Conservation (phyloP, 2,113 vertebrate species). For the Leptodactylus fuscus region DNA sequence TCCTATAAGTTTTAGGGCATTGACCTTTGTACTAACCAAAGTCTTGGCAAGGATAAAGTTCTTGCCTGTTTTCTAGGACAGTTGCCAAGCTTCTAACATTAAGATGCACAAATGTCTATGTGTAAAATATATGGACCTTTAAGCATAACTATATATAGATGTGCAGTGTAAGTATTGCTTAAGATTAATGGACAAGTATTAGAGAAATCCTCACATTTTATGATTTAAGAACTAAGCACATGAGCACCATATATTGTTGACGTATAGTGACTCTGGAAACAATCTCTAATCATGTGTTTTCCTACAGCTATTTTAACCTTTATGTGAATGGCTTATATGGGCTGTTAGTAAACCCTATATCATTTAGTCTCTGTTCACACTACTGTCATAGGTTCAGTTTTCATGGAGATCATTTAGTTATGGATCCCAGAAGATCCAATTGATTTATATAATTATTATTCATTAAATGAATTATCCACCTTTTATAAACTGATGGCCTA, state of each 20-base stretch:
- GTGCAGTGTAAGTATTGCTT: conserved; percentile 6
- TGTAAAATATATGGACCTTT: conserved; percentile 42
- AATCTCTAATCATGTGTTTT: conserved; percentile 57
- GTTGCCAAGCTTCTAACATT: conserved; percentile 27
- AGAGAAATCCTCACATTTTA: conserved; percentile 23
- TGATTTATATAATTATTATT: too few species aligned
- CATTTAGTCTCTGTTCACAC: neutral
- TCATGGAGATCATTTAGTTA: neutral
- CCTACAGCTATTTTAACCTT: conserved; percentile 27
- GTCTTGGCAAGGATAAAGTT: conserved; percentile 52
- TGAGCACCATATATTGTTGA: neutral
- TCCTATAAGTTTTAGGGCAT: neutral
- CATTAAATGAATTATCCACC: too few species aligned
- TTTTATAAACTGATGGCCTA: too few species aligned
- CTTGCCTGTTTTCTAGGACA: conserved; percentile 44
- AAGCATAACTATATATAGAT: conserved; percentile 50
- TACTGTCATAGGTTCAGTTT: neutral
- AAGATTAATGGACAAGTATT: conserved; percentile 41
- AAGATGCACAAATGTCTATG: conserved; percentile 35
- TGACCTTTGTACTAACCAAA: conserved; percentile 56
- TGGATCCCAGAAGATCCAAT: neutral
- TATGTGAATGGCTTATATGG: conserved; percentile 60
- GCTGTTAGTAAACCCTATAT: neutral
- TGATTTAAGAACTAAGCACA: conserved; percentile 4
- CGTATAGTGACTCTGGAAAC: conserved; percentile 35